phyloP scores from a whole-genome alignment of 2,797 vertebrate genomes.

The Trachops cirrhosus region DNA sequence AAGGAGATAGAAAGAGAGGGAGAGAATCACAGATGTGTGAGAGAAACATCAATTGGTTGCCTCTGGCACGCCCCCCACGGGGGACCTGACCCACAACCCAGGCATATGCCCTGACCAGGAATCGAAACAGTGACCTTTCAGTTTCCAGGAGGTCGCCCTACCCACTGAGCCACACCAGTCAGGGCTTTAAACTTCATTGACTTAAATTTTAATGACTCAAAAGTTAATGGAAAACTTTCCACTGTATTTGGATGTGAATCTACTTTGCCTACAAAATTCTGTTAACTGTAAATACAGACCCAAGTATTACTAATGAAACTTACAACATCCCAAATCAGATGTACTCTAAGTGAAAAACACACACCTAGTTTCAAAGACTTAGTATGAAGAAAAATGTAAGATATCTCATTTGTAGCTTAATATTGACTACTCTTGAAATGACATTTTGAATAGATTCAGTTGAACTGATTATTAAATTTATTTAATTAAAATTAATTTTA shows the following conservation, averaged over 20 bases:
- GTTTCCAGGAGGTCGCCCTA: background rate
- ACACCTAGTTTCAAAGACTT: background rate
- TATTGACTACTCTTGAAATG: background rate
- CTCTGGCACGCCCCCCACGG: background rate
- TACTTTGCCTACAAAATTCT: background rate
- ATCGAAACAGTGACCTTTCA: background rate
- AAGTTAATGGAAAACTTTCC: background rate
- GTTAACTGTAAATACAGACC: background rate
- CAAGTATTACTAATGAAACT: background rate
- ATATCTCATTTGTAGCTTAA: background rate
- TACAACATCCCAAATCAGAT: background rate
- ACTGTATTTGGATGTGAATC: background rate
- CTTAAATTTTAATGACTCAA: background rate
- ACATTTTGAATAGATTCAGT: background rate
- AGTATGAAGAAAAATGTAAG: background rate
- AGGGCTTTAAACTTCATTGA: background rate
- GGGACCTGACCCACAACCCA: background rate
- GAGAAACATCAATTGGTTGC: background rate
- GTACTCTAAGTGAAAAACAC: background rate
- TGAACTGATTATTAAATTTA: background rate
- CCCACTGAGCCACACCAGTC: background rate
- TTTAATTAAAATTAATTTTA: background rate
- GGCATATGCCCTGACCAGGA: background rate
- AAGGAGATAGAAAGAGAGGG: background rate
- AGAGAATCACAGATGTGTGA: background rate